phyloP scores from a whole-genome alignment of 2,113 vertebrate species.

The Catagonus wagneri region DNA sequence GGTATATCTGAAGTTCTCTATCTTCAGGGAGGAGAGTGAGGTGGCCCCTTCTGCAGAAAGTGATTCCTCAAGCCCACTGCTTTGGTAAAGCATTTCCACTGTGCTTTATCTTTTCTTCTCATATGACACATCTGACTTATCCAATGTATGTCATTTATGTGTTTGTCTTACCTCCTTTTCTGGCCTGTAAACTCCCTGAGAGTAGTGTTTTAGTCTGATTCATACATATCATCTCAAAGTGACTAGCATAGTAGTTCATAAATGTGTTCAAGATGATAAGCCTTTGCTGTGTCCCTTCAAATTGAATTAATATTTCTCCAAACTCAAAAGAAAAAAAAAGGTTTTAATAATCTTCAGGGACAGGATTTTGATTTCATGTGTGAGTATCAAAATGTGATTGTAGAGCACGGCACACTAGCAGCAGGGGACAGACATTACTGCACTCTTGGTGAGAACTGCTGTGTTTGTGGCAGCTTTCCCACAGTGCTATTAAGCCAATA shows the following conservation, averaged over 20 bases:
- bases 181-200: background rate
- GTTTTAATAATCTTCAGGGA: background rate
- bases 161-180: background rate
- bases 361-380: slow-evolving; percentile 16
- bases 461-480: slow-evolving; percentile 31
- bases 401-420: background rate
- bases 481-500: background rate
- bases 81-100: background rate
- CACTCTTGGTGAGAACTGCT: slow-evolving; percentile 19
- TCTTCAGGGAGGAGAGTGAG: background rate
- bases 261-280: background rate
- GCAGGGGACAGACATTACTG: background rate
- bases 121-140: background rate
- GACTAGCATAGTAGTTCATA: background rate
- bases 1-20: background rate
- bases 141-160: background rate
- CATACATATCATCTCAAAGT: background rate
- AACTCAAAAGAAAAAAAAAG: background rate
- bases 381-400: background rate
- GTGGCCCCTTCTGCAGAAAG: background rate
- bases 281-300: background rate
- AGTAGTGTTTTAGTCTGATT: background rate
- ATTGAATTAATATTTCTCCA: background rate
- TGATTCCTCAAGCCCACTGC: background rate
- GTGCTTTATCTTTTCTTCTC: background rate